These are phyloP conservation scores for Pammene fasciana DNA, from an alignment of 2,888 invertebrate species.

Conservation along the genomic window DNA sequence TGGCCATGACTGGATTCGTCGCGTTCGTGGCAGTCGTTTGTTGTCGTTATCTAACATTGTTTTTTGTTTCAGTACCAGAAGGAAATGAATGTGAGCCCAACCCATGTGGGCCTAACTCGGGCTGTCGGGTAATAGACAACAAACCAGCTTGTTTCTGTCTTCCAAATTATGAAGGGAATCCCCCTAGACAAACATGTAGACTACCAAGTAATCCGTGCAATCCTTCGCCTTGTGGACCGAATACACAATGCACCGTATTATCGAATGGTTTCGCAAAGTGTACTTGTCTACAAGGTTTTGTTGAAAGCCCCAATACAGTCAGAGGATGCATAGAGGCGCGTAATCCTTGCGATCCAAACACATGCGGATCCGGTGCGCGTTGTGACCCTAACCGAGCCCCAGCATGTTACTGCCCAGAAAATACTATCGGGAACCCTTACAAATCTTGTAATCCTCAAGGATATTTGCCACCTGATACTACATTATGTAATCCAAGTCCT, in stretches of 20 bases:
- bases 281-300: constrained; percentile 91
- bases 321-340: constrained; percentile 91
- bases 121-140: constrained; percentile 89
- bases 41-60: background rate
- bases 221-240: constrained; percentile 94
- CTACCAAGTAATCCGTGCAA: constrained; percentile 91
- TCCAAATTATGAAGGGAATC: constrained; percentile 93
- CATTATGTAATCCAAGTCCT: constrained; percentile 91
- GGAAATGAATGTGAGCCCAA: constrained; percentile 92
- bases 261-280: constrained; percentile 93
- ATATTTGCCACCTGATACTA: constrained; percentile 77
- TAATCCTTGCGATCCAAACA: constrained; percentile 92
- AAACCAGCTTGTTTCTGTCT: constrained; percentile 93
- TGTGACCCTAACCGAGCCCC: constrained; percentile 91
- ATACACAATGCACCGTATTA: constrained; percentile 91
- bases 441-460: constrained; percentile 86
- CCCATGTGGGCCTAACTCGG: constrained; percentile 92
- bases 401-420: constrained; percentile 93
- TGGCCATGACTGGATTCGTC: too few species aligned
- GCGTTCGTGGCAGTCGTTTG: too few species aligned
- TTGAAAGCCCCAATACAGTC: constrained; percentile 94
- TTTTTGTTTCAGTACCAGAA: constrained; percentile 88
- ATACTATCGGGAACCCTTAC: constrained; percentile 92
- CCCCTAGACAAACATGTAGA: constrained; percentile 88
- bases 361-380: constrained; percentile 89